Evolutionary conservation across 1,140 invertebrate species (phyloP).

Genomic region (Scaptodrosophila lebanonensis): DNA sequence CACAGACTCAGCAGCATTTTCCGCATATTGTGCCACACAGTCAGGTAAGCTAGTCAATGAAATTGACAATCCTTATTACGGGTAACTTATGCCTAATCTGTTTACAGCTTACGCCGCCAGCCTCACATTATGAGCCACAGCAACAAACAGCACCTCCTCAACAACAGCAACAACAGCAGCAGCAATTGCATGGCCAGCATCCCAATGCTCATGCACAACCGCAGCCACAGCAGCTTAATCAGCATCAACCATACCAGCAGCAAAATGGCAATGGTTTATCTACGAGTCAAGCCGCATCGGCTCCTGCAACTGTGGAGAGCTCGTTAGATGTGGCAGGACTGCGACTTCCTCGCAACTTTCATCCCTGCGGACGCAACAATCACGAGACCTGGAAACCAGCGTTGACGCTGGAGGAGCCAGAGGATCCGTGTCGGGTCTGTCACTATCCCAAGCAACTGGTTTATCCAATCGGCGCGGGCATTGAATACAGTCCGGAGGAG

Average conservation of each 20-base stretch:
- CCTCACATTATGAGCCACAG: conserved; percentile 11
- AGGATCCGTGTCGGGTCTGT: conserved; percentile 65
- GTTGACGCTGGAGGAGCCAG: conserved; percentile 69
- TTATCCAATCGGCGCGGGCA: conserved; percentile 52
- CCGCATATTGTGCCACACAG: no score
- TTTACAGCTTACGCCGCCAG: conserved; percentile 12
- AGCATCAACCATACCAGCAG: conserved; percentile 9
- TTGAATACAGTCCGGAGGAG: conserved; percentile 75
- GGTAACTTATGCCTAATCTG: neutral
- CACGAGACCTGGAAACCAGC: conserved; percentile 75
- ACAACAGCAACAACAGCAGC: conserved; percentile 5
- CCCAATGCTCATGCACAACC: conserved; percentile 3
- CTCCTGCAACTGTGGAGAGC: neutral
- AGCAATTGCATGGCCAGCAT: neutral
- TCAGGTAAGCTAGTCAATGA: no score
- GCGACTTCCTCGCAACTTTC: conserved; percentile 63
- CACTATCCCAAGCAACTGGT: conserved; percentile 69
- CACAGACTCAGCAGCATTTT: neutral
- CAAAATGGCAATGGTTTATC: conserved; percentile 39
- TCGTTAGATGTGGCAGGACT: conserved; percentile 35
- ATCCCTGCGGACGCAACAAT: conserved; percentile 63
- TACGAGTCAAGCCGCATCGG: conserved; percentile 3
- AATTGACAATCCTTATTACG: neutral
- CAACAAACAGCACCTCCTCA: no score
- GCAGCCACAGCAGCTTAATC: neutral